Evolutionary conservation across 2,797 vertebrate genomes (phyloP), one percentile per base, ranked within the genome.

Genomic region (Eleutherodactylus coqui): DNA sequence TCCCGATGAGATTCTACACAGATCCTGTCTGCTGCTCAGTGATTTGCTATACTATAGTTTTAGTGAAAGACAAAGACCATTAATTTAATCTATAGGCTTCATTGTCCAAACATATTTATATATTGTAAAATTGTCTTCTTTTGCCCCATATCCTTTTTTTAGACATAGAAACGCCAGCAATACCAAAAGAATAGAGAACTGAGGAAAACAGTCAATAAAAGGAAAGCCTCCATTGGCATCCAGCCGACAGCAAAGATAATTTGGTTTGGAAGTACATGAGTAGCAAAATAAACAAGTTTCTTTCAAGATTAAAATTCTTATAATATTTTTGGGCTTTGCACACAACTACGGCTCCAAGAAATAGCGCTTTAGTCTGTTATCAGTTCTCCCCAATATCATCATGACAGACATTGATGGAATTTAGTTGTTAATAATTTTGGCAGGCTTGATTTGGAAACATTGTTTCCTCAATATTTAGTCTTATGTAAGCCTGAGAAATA

Each of bases 261-360:
- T 75, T 32, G 60, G 72, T 64, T 34, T 76, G 73, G 41, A 84
- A 76, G 62, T 84, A 49, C 43, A 27, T n/a, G 29, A 64, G 43
- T 27, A 64, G 34, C 70, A 32, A 84, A 84, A 84, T 76, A 84
- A 84, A 84, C 82, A 84, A 34, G 24, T 38, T 75, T 75, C 41
- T 34, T 45, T 58, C 14, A 34, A 76, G 49, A 84, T 76, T 84
- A 76, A 49, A 36, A 32, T 64, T 84, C 34, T 34, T 34, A 32
- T 29, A 41, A 47, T 47, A n/a, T 45, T 62, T 38, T 45, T 41
- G 45, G 9, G 29, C 16, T 75, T 76, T 19, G 41, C 38, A 76
- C 10, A 34, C 38, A 38, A 76, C 36, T 72, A 38, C 73, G 29
- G 43, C 43, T 83, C 64, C n/a, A 83, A 21, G 67, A 83, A 81